A percentile compares a stretch with the other conserved stretches of the same genome.
Conservation (phyloP, 2,113 vertebrate genomes). For the Rhinoptilus africanus region DNA sequence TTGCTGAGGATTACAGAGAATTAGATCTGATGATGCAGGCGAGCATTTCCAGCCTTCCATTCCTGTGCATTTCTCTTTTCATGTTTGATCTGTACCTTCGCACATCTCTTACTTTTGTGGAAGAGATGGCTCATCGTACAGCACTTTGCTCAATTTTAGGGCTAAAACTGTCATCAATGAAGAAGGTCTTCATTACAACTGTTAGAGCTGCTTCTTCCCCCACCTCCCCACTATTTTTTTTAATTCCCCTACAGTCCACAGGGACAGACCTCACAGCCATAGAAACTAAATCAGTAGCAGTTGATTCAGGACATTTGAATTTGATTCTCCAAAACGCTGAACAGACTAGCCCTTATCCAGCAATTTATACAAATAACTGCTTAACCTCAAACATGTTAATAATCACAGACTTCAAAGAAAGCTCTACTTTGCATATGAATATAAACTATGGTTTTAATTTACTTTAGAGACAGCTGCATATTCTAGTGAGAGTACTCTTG, state of each 20-base stretch:
- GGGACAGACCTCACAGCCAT: neutral
- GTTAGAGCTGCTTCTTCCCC: neutral
- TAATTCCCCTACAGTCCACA: neutral
- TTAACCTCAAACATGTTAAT: neutral
- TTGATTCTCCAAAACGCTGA: neutral
- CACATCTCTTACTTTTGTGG: neutral
- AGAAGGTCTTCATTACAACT: neutral
- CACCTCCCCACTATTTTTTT: neutral
- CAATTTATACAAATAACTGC: neutral
- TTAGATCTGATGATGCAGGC: neutral
- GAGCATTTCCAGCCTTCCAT: neutral
- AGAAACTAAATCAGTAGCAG: neutral
- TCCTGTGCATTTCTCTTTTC: neutral
- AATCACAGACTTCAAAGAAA: constrained; percentile 9
- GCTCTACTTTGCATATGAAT: neutral
- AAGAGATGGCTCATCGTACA: neutral
- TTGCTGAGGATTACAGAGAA: neutral
- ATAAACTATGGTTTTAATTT: neutral
- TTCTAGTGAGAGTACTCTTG: neutral
- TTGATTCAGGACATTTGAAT: neutral
- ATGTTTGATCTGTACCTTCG: neutral
- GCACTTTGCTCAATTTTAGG: neutral
- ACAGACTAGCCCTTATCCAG: neutral
- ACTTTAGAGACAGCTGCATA: neutral
- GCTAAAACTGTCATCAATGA: neutral